These are phyloP conservation scores for Nephila pilipes DNA, from an alignment of 1,140 invertebrate genomes.

Conservation along the genomic window DNA sequence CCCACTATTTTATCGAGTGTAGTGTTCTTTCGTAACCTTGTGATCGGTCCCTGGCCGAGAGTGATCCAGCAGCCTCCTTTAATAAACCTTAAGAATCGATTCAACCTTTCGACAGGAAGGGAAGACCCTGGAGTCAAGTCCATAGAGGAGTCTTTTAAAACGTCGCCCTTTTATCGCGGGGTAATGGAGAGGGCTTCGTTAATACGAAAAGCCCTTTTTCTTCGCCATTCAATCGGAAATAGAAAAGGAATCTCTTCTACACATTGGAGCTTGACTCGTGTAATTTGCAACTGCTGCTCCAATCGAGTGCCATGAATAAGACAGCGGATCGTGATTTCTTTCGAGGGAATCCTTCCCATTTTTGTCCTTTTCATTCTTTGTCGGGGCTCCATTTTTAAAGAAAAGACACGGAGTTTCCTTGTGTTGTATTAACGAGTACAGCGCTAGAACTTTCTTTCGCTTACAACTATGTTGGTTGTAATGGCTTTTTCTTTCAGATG, in stretches of 20 bases:
- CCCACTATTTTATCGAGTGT: too few species aligned
- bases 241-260: slow-evolving; percentile 17
- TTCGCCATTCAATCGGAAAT: slow-evolving; percentile 47
- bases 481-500: too few species aligned
- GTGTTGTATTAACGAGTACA: neutral
- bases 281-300: slow-evolving; percentile 49
- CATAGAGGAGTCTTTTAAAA: slow-evolving; percentile 52
- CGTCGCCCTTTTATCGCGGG: slow-evolving; percentile 34
- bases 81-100: slow-evolving; percentile 64
- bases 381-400: neutral
- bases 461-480: neutral
- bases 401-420: slow-evolving; percentile 13
- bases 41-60: neutral
- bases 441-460: neutral
- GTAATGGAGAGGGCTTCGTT: slow-evolving; percentile 51
- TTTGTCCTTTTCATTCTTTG: slow-evolving; percentile 12
- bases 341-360: neutral
- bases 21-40: neutral
- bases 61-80: slow-evolving; percentile 4
- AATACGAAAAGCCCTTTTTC: slow-evolving; percentile 41
- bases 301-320: neutral
- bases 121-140: slow-evolving; percentile 40
- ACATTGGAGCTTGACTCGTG: slow-evolving; percentile 34
- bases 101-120: slow-evolving; percentile 4
- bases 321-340: slow-evolving; percentile 12